Evolutionary conservation across 2,113 vertebrate species (phyloP).

Genomic region (Tetraodon nigroviridis): DNA sequence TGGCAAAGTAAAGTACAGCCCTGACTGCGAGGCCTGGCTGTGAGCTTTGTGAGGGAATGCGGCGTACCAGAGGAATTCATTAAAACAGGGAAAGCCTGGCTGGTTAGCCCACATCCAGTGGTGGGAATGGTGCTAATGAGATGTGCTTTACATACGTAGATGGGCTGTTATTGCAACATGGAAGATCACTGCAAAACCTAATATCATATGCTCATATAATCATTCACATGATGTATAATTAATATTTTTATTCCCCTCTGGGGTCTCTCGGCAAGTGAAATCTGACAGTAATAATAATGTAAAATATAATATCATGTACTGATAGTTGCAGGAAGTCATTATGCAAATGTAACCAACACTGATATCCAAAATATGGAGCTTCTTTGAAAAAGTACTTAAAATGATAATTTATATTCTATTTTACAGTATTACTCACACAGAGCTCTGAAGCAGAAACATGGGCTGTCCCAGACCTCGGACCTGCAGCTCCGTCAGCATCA

Average conservation of each 20-base stretch:
- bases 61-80: slow-evolving; percentile 68
- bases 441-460: slow-evolving; percentile 21
- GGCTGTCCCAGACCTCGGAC: slow-evolving; percentile 22
- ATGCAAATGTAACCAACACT: slow-evolving; percentile 15
- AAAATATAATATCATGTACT: slow-evolving; percentile 51
- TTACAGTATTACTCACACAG: not conserved
- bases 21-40: slow-evolving; percentile 31
- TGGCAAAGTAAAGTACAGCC: slow-evolving; percentile 38
- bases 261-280: slow-evolving; percentile 35
- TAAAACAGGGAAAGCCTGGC: slow-evolving; percentile 58
- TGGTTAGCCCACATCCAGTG: slow-evolving; percentile 63
- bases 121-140: slow-evolving; percentile 68
- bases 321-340: slow-evolving; percentile 13
- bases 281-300: slow-evolving; percentile 32
- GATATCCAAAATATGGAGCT: slow-evolving; percentile 6
- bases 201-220: slow-evolving; percentile 63
- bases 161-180: slow-evolving; percentile 54
- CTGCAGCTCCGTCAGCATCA: slow-evolving; percentile 30
- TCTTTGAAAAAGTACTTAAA: not conserved
- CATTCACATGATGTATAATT: slow-evolving; percentile 64
- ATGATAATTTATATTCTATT: no score
- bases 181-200: slow-evolving; percentile 54
- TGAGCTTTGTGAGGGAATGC: slow-evolving; percentile 37
- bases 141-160: slow-evolving; percentile 50
- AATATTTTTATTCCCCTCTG: slow-evolving; percentile 52